Evolutionary conservation across 2,113 vertebrate species (phyloP).

Genomic region (Cheirogaleus medius): DNA sequence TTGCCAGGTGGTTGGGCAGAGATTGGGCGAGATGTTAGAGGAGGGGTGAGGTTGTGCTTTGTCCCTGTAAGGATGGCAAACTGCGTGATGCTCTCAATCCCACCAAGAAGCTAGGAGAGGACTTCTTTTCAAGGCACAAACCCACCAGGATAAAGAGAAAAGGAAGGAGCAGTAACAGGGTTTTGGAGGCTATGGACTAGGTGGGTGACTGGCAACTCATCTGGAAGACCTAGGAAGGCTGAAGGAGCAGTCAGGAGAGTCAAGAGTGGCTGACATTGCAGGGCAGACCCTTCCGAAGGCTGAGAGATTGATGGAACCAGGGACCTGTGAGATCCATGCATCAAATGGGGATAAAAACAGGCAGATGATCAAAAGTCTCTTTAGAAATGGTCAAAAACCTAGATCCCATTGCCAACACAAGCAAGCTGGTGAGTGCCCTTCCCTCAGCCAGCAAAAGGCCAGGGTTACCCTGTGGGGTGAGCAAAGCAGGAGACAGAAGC

Average conservation of each 20-base stretch:
- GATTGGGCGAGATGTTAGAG: not conserved
- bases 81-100: fast-evolving
- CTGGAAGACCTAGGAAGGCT: fast-evolving
- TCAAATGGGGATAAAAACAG: not conserved
- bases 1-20: not conserved
- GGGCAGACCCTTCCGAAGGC: not conserved
- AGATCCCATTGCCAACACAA: not conserved
- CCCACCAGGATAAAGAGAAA: not conserved
- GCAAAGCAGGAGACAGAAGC: not conserved
- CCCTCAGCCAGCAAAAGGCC: not conserved
- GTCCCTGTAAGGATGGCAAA: not conserved
- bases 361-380: not conserved
- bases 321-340: not conserved
- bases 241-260: too few species aligned
- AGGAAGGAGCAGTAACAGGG: fast-evolving
- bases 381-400: not conserved
- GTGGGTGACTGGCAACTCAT: fast-evolving
- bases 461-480: not conserved
- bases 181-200: not conserved
- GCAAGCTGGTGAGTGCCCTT: not conserved
- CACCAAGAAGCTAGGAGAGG: not conserved
- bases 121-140: not conserved
- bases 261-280: fast-evolving
- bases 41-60: not conserved
- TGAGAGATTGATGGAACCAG: not conserved